Conservation (phyloP, 2,113 vertebrate species). For the Pollimyrus isidori region DNA sequence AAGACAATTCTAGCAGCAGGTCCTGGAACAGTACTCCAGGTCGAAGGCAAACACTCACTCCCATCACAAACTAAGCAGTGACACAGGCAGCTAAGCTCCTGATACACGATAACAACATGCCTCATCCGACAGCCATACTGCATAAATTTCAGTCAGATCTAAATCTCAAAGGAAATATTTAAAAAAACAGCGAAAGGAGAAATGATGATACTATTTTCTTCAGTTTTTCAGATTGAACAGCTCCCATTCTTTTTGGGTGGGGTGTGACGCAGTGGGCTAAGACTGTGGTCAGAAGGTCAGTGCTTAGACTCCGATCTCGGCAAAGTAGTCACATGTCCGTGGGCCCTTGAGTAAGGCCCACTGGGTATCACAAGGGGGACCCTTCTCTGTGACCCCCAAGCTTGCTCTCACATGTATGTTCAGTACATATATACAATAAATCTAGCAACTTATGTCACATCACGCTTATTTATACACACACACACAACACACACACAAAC, state of each 20-base stretch:
- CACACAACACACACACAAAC: no score
- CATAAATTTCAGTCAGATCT: neutral
- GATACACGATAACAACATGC: neutral
- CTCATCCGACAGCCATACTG: neutral
- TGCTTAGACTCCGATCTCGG: neutral
- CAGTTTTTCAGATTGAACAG: neutral
- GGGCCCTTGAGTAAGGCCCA: neutral
- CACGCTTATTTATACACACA: neutral
- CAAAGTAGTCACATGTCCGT: neutral
- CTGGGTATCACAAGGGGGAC: neutral
- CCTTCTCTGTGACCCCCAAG: neutral
- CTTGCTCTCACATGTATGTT: neutral
- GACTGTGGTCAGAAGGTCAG: neutral
- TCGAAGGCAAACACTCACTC: neutral
- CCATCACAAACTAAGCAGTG: neutral
- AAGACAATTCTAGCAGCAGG: neutral
- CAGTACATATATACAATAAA: neutral
- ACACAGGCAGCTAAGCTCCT: neutral
- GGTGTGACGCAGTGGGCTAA: neutral
- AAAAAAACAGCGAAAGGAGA: neutral
- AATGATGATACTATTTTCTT: neutral
- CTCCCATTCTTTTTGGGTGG: neutral
- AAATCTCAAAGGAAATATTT: neutral
- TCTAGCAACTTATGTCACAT: neutral
- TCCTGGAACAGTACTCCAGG: neutral